Base-by-base conservation (phyloP, 2,113 vertebrate genomes). In the Lethenteron reissneri region DNA sequence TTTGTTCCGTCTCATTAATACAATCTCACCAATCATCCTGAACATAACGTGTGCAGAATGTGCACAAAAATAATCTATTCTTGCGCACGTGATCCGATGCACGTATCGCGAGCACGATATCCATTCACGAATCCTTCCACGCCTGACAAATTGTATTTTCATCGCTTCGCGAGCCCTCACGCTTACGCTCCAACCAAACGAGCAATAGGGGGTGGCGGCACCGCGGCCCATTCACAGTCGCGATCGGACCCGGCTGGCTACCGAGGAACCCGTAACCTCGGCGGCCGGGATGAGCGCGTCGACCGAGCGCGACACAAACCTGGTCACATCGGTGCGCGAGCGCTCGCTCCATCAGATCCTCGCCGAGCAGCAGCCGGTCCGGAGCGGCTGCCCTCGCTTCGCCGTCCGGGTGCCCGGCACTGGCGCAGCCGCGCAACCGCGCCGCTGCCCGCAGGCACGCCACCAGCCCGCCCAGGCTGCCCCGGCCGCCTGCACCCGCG, bases 241-340 rank as follows among this genome's bases (percentile, higher is more conserved):
- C 41, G 41, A 41, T 41, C 5, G 41, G 41, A 41, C 41, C 41
- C 41, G 41, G 41, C 41, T 41, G 41, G 6, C 41, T 41, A 5
- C 41, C 41, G 41, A 41, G 41, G 41, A 41, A 41, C 41, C 41
- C 41, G 41, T 1, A n/a, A n/a, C 64, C 25, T n/a, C 71, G 59
- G 59, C 56, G 3, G 41, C 41, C 41, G 41, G 41, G 8, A 21
- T 71, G 69, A 62, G 57, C 12, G 15, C 12, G 1, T 56, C 25
- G 11, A 57, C 25, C 17, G 57, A 72, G 17, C 19, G 58, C 11
- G 6, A 4, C 57, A 73, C 80, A 78, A 80, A 97, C 94, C 82
- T 97, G 90, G 77, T 87, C 83, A 56, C 94, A 87, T 77, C 88
- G 89, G 80, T 97, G 89, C 72, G 90, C 78, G 17, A 95, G 81